Conservation (phyloP, 2,797 vertebrate genomes). For the Takifugu rubripes region DNA sequence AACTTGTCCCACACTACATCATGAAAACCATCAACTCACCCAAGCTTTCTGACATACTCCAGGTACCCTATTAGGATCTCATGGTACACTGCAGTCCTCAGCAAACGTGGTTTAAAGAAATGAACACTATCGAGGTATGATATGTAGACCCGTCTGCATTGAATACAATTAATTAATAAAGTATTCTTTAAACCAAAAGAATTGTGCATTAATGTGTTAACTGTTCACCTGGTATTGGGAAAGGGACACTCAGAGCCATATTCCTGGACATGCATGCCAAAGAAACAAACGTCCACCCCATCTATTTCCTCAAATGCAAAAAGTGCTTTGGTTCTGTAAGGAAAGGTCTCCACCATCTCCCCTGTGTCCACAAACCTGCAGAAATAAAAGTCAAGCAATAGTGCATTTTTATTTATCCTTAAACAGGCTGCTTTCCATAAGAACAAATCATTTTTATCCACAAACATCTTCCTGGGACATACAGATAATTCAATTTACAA, state of each 20-base stretch:
- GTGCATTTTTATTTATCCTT: background rate
- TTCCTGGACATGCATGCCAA: conserved; percentile 98
- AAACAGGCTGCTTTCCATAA: too few relatives aligned
- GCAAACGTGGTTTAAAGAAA: conserved; percentile 93
- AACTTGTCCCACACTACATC: background rate
- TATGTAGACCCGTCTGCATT: conserved; percentile 93
- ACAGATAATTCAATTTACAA: too few relatives aligned
- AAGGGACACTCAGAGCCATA: conserved; percentile 94
- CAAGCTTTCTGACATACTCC: conserved; percentile 99
- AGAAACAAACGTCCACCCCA: conserved; percentile 96
- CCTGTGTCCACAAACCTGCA: conserved; percentile 94
- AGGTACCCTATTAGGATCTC: conserved; percentile 98
- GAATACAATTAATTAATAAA: background rate
- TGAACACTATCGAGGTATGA: conserved; percentile 99
- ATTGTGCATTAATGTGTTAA: background rate
- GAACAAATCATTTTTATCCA: too few relatives aligned
- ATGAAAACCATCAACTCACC: conserved; percentile 71
- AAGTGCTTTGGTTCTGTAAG: conserved; percentile 99
- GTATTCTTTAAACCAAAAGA: background rate
- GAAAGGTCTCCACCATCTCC: conserved; percentile 95
- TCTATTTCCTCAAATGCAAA: conserved; percentile 99
- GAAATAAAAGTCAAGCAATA: background rate
- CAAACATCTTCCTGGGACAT: too few relatives aligned
- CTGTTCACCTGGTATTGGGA: conserved; percentile 91
- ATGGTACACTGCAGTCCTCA: conserved; percentile 97